Percentiles rank a stretch among this genome's conserved stretches.
Evolutionary conservation across 1,140 invertebrate species (phyloP).

Genomic region (Acyrthosiphon pisum): DNA sequence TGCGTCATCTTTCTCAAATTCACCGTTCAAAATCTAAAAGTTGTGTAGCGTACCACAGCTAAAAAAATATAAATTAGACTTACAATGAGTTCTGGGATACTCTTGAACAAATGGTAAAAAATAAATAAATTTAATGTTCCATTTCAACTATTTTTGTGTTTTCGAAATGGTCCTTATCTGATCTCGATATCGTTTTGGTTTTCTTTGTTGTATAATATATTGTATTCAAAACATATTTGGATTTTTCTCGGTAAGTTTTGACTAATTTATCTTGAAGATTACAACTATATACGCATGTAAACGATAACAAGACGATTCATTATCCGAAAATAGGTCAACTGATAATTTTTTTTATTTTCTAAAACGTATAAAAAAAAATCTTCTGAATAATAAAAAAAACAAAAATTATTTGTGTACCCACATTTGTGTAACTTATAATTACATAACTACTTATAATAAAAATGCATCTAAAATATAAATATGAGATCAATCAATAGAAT

Average conservation of each 20-base stretch:
- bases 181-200: neutral
- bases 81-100: neutral
- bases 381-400: neutral
- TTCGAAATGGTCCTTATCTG: neutral
- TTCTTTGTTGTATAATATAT: neutral
- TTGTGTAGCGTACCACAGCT: neutral
- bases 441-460: neutral
- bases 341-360: neutral
- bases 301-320: neutral
- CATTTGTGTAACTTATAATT: too few species aligned
- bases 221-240: neutral
- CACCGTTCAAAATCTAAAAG: neutral
- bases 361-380: too few species aligned
- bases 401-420: too few species aligned
- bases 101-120: neutral
- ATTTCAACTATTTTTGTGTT: neutral
- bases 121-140: neutral
- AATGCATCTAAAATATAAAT: neutral
- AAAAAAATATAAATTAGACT: neutral
- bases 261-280: slow-evolving; percentile 29
- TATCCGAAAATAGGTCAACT: neutral
- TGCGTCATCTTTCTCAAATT: neutral
- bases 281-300: neutral
- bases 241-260: neutral
- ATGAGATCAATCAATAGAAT: neutral